Evolutionary conservation across 2,113 vertebrate genomes (phyloP).

Genomic region (Okapia johnstoni): DNA sequence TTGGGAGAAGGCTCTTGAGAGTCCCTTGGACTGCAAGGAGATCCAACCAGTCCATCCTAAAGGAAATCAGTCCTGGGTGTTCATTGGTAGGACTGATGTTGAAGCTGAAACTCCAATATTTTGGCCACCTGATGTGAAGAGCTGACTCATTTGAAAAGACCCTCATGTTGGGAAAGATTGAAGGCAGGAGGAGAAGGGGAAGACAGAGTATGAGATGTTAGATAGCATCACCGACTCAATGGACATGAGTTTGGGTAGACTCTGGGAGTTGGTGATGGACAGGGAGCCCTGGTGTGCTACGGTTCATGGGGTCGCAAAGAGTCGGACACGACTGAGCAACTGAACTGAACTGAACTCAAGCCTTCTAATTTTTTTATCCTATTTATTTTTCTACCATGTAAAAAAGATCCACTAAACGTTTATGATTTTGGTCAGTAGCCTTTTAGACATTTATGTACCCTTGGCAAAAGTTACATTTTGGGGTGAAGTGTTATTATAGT

Average conservation of each 20-base stretch:
- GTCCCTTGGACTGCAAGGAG: background rate
- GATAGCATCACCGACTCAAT: background rate
- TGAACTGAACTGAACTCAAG: background rate
- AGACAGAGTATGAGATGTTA: background rate
- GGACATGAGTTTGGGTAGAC: background rate
- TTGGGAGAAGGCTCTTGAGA: background rate
- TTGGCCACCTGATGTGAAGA: background rate
- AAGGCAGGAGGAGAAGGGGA: background rate
- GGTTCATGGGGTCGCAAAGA: background rate
- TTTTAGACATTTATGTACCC: background rate
- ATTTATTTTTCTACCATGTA: background rate
- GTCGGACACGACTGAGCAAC: accelerated
- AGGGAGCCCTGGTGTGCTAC: background rate
- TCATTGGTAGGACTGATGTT: background rate
- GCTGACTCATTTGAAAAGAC: background rate
- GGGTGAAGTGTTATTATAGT: background rate
- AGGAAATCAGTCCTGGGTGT: background rate
- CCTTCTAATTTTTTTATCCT: background rate
- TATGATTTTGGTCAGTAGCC: background rate
- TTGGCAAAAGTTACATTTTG: background rate
- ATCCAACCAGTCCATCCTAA: background rate
- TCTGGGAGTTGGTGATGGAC: background rate
- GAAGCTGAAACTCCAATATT: background rate
- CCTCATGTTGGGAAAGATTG: background rate
- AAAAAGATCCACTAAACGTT: background rate